Conservation (phyloP, 2,888 invertebrate species). For the Deilephila porcellus region DNA sequence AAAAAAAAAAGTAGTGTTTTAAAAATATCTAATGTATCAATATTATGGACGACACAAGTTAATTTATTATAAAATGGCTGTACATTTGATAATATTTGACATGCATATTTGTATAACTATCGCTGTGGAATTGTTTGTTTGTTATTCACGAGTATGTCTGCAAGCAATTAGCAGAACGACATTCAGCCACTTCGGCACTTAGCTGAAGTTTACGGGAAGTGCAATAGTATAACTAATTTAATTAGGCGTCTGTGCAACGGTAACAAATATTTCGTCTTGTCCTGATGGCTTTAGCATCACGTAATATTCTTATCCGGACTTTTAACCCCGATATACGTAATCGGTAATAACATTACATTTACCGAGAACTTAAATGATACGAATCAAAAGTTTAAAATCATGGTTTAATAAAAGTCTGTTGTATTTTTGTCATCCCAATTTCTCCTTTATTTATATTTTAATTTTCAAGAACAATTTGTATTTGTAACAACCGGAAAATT, state of each 20-base stretch:
- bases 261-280: conserved; percentile 27
- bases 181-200: conserved; percentile 49
- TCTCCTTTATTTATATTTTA: too few relatives aligned
- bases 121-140: conserved; percentile 42
- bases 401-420: too few relatives aligned
- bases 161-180: conserved; percentile 55
- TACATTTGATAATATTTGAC: conserved; percentile 1
- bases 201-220: conserved; percentile 39
- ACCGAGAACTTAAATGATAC: too few relatives aligned
- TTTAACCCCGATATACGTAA: not conserved
- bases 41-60: not conserved
- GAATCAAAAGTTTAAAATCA: too few relatives aligned
- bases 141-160: conserved; percentile 51
- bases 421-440: too few relatives aligned
- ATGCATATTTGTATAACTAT: conserved; percentile 22
- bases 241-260: conserved; percentile 39
- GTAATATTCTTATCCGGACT: not conserved
- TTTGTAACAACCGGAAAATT: too few relatives aligned
- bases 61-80: not conserved
- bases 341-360: too few relatives aligned
- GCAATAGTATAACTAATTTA: conserved; percentile 37
- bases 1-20: too few relatives aligned
- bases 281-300: conserved; percentile 4
- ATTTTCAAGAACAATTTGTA: too few relatives aligned
- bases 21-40: too few relatives aligned